phyloP scores from a whole-genome alignment of 1,140 invertebrate species.

The Drosophila burlai region DNA sequence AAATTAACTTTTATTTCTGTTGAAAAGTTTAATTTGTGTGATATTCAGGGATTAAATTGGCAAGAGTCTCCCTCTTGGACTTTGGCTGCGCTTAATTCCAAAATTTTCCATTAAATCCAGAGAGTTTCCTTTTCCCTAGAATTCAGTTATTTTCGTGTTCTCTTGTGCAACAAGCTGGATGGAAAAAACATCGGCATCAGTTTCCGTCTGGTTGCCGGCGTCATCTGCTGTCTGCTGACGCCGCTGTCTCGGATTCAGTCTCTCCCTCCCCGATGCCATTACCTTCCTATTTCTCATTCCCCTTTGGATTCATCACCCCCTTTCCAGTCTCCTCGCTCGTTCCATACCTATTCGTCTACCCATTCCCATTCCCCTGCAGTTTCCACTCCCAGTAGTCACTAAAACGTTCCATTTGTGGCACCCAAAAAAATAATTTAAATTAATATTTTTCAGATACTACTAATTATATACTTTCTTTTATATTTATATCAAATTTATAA shows the following conservation, averaged over 20 bases:
- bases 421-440: neutral
- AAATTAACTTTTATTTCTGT: neutral
- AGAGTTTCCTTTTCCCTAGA: slow-evolving; percentile 9
- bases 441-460: no score
- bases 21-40: neutral
- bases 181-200: slow-evolving; percentile 53
- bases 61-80: neutral
- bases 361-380: neutral
- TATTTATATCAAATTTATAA: neutral
- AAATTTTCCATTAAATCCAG: slow-evolving; percentile 8
- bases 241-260: slow-evolving; percentile 28
- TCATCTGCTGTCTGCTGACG: slow-evolving; percentile 64
- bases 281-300: neutral
- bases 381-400: slow-evolving; percentile 6
- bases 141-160: slow-evolving; percentile 48
- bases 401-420: neutral
- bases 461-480: neutral
- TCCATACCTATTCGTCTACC: neutral
- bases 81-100: slow-evolving; percentile 5
- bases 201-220: slow-evolving; percentile 57
- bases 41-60: neutral
- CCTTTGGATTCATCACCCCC: neutral
- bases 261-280: slow-evolving; percentile 9
- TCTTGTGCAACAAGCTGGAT: slow-evolving; percentile 44
- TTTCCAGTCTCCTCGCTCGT: slow-evolving; percentile 1